phyloP scores from a whole-genome alignment of 2,113 vertebrate species.

The Parus major region DNA sequence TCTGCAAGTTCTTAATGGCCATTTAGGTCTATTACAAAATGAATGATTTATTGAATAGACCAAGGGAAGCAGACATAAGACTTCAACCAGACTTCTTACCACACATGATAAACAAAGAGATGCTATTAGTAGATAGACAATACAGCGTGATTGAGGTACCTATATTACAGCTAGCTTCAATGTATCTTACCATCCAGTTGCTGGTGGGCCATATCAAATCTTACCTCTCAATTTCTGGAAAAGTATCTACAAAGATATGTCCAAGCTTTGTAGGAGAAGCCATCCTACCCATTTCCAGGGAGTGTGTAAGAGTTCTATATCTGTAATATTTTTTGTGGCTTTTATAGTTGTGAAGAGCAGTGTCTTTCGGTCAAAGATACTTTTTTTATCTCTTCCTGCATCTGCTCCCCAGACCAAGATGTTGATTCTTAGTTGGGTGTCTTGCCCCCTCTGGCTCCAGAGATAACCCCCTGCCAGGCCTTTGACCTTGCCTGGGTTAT shows the following conservation, averaged over 20 bases:
- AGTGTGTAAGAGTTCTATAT: background rate
- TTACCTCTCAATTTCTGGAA: background rate
- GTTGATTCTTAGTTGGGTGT: background rate
- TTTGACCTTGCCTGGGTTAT: background rate
- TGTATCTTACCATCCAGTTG: background rate
- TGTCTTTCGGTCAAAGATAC: background rate
- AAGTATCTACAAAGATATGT: fast-evolving
- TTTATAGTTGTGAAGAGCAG: background rate
- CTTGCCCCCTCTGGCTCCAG: background rate
- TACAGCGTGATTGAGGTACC: background rate
- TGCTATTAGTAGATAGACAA: background rate
- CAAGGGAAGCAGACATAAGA: background rate
- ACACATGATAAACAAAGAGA: background rate
- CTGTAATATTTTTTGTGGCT: background rate
- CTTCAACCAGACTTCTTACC: background rate
- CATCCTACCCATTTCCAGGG: background rate
- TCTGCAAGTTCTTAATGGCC: background rate
- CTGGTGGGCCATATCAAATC: background rate
- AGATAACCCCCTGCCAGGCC: background rate
- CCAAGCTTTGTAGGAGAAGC: background rate
- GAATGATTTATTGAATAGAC: background rate
- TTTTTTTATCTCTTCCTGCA: background rate
- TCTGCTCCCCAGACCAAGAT: background rate
- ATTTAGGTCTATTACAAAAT: background rate
- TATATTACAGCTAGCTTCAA: background rate